These are phyloP conservation scores for Archocentrus centrarchus DNA, from an alignment of 2,113 vertebrate genomes.

Conservation along the genomic window DNA sequence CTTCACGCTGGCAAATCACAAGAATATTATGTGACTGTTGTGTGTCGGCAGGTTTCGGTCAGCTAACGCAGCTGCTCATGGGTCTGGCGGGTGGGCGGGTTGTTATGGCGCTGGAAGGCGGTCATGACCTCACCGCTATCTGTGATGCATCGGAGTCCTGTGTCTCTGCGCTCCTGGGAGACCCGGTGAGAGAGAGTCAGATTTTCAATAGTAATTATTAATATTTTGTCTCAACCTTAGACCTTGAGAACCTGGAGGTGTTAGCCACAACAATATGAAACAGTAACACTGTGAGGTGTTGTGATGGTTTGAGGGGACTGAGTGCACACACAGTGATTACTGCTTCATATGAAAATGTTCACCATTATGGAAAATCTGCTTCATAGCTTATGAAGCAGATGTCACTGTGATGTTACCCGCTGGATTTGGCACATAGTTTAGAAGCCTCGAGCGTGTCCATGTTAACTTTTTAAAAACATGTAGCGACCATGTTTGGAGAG, in stretches of 20 bases:
- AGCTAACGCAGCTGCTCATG: slow-evolving; percentile 75
- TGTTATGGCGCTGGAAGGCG: slow-evolving; percentile 76
- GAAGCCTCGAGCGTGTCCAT: too few relatives aligned
- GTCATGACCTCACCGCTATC: slow-evolving; percentile 78
- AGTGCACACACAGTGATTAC: neutral
- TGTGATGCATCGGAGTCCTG: slow-evolving; percentile 76
- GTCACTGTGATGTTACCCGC: neutral
- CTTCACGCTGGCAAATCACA: too few relatives aligned
- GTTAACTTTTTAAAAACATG: too few relatives aligned
- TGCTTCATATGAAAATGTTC: neutral
- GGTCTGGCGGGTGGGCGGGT: slow-evolving; percentile 73
- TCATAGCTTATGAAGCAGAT: neutral
- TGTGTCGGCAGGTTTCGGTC: slow-evolving; percentile 67
- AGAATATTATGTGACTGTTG: neutral
- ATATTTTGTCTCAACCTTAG: neutral
- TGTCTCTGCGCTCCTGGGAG: slow-evolving; percentile 69
- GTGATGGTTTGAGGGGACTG: neutral
- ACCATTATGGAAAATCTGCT: neutral
- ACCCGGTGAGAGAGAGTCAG: slow-evolving; percentile 60
- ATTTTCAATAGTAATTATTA: neutral
- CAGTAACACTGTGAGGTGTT: neutral
- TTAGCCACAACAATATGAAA: neutral
- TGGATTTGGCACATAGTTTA: too few relatives aligned
- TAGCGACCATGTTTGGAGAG: too few relatives aligned
- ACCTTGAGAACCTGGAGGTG: neutral